A percentile compares a stretch with the other conserved stretches of the same genome.
phyloP scores from a whole-genome alignment of 2,113 vertebrate genomes.

The Acrocephalus arundinaceus region DNA sequence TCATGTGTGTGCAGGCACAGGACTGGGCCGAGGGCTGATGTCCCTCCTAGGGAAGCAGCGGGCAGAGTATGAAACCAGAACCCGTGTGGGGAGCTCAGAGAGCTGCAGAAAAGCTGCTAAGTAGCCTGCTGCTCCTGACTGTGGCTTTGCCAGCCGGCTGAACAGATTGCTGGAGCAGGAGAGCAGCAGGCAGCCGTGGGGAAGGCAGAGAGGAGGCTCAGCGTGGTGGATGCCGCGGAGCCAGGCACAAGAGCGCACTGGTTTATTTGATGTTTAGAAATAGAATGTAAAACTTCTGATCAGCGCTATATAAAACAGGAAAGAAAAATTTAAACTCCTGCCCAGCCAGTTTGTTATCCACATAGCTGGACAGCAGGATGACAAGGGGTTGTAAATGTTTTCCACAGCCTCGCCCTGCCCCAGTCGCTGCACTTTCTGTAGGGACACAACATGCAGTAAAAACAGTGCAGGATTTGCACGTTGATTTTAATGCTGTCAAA shows the following conservation, averaged over 20 bases:
- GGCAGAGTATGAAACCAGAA: neutral
- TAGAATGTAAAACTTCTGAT: neutral
- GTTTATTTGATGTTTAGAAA: neutral
- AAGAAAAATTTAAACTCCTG: neutral
- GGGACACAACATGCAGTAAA: neutral
- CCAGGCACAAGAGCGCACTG: accelerated
- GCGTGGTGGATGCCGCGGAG: neutral
- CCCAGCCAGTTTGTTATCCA: neutral
- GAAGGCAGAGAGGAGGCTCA: neutral
- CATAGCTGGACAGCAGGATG: neutral
- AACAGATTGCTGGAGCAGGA: constrained; percentile 37
- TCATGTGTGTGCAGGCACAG: accelerated
- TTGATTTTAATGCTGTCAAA: neutral
- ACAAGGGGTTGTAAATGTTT: neutral
- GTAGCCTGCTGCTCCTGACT: neutral
- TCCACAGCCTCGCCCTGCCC: neutral
- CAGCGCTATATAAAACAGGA: neutral
- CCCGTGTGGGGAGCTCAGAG: neutral
- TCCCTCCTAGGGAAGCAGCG: neutral
- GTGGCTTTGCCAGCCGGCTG: neutral
- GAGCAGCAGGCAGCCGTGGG: neutral
- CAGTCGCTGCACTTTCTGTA: neutral
- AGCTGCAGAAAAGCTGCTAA: constrained; percentile 2
- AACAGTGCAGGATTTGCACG: accelerated
- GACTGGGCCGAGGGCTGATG: neutral